Evolutionary conservation across 2,888 invertebrate species (phyloP), one percentile per base, ranked within the genome.

Genomic region (Nebria salina): DNA sequence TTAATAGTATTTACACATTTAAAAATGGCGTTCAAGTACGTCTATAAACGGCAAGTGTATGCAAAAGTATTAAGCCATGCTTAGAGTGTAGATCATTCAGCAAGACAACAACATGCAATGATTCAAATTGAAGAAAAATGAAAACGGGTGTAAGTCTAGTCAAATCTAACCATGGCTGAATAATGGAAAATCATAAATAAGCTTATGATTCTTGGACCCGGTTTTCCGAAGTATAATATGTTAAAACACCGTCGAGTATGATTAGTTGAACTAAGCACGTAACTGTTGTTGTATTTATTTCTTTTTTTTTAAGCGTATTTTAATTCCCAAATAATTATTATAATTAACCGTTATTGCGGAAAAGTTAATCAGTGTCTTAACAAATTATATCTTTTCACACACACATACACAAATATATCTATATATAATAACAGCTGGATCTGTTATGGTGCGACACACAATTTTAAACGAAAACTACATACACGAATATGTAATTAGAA

Each of bases 21-120:
- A 86, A 86, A 86, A 85, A 86, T 85, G 86, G 86, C 86, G 83
- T 82, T 82, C 54, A 73, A 79, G 86, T 87, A 87, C 87, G 87
- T 87, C 87, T 87, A 86, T 54, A 11, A 86, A 84, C 86, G 87
- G 87, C 87, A 87, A 86, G 87, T 87, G 87, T 83, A 86, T 84
- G 87, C 85, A 85, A 81, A 85, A 25, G 26, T 64, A 25, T 64
- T 75, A 34, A 26, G 65, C 34, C 75, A 75, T 65, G 43, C 42
- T 54, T 43, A 73, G 68, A 26, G 34, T 34, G 34, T 34, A 34
- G 34, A 15, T n/a, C 0, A 68, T 6, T 5, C 20, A 68, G 13
- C 34, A 25, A 68, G 3, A 68, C 4, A 11, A 26, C 20, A 34
- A 34, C 34, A 34, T 34, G 34, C 34, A 34, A 34, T 34, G 34